Evolutionary conservation across 2,888 invertebrate genomes (phyloP), one percentile per base, ranked within the genome.

Genomic region (Ormyrus thymus): DNA sequence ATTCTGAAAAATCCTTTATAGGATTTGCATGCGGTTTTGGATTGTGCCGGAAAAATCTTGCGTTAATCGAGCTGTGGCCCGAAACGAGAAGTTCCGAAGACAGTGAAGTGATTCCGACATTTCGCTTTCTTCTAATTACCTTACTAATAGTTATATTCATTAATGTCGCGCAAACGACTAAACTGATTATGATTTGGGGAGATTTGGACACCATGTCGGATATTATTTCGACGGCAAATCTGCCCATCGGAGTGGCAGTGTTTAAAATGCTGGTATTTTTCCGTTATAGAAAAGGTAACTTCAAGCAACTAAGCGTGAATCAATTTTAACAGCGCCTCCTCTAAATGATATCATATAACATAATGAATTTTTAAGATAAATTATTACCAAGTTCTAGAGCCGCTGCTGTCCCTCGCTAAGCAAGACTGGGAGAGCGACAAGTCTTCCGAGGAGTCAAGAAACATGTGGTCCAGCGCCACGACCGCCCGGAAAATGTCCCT

Each of bases 171-270:
- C 82, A 82, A 76, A 82, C 81, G 0, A 56, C 55, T 7, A 76
- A 69, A 53, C 55, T 82, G 0, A 13, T 78, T 10, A 73, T 76
- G 51, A 72, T 82, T 15, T 78, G 78, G 80, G 78, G 76, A 6
- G 64, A 82, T 64, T 29, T 82, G 15, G 66, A 65, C 13, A 6
- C 56, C 45, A 75, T 81, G 61, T 72, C 56, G 45, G 76, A 81
- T 51, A 82, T 74, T 59, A 64, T 82, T 46, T 74, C 77, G 8
- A 79, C 79, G 10, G 79, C 71, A 7, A 76, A 81, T 59, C 50
- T 81, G 43, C 73, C 80, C 3, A 73, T 80, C 7, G 45, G 59
- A 8, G 65, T 79, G 0, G 72, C 48, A 3, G 45, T 82, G 3
- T 11, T 78, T 15, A 82, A 80, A 61, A 75, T 80, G 73, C 7